Base-by-base conservation (phyloP, 1,140 invertebrate species). In the Lordiphosa stackelbergi region DNA sequence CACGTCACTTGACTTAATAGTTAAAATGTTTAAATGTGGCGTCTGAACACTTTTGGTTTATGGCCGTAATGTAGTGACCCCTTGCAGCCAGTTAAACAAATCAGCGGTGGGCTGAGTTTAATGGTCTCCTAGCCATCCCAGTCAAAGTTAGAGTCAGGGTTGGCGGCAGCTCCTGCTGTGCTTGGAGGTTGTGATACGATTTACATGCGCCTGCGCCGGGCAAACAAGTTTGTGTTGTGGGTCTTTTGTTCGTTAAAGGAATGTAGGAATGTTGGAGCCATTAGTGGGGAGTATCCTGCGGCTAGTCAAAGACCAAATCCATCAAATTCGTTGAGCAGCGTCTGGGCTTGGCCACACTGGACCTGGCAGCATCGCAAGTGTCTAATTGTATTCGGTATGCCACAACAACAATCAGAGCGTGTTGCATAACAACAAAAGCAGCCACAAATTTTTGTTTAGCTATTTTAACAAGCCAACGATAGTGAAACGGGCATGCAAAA, bases 391-490 rank as follows among this genome's bases (percentile, higher is more conserved):
- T 74, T 43, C 42, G n/a, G 40, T 16, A 45, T 34, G 34, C 11
- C 47, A 22, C 69, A 57, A 51, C 65, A 73, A 74, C 73, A 85
- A 85, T 85, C 73, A 85, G 79, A 85, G 79, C 79, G 79, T 85
- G 79, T 85, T 85, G 75, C 79, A 85, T 85, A 85, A 85, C 59
- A 71, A 71, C 66, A 79, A 63, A 51, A 62, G 43, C 69, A 52
- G 52, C 55, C 65, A 49, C 56, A 65, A 69, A 66, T 54, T 35
- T 24, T 6, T 24, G 47, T 36, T 54, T 63, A 56, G 71, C 77
- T 69, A 81, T 75, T 75, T 79, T 79, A 79, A 79, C 75, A 83
- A 79, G 75, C 71, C 59, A 83, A 75, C 77, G 72, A 77, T 77
- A 83, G 77, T 75, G 77, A 81, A 81, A 81, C 75, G 68, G 69